Evolutionary conservation across 2,113 vertebrate species (phyloP), one percentile per base, ranked within the genome.

Genomic region (Acrocephalus kingi): DNA sequence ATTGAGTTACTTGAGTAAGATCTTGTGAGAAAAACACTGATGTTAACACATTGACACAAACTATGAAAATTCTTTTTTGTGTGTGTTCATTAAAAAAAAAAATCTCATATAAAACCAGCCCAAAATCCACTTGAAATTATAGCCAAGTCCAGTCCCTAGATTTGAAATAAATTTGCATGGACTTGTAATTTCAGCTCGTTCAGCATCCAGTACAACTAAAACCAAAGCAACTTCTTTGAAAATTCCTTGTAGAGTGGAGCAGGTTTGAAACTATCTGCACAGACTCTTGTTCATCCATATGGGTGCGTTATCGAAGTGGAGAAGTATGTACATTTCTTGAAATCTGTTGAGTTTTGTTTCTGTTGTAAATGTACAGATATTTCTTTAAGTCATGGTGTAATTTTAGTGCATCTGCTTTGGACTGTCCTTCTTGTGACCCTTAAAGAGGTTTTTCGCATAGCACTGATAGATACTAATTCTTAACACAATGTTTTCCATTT

Each of bases 291-390:
- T 62, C 37, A 69, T 73, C 9, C 21, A 48, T 6, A 55, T 2
- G 55, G 23, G 12, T 25, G 3, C 9, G 12, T 66, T 69, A 56
- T 11, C 31, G 54, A 51, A 85, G 30, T 27, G 8, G 33, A 59
- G 10, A 14, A 28, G 2, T 6, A 19, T 5, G 5, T 45, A 0
- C 1, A 6, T 17, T 45, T 83, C 49, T 30, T 1, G 5, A 74
- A 37, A 62, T 28, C 31, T 49, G 8, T 7, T 46, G 54, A 13
- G 5, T 11, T 78, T 59, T 59, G 9, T 68, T 84, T 68, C 52
- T 59, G 1, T 24, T 54, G 21, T 30, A 51, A 87, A 35, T 7
- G 4, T 33, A 64, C 11, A 76, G 18, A 23, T 8, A 37, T n/a
- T 51, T 49, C 11, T 63, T 79, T 37, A 75, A 67, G 45, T 24